These are phyloP conservation scores for Zele albiditarsus DNA, from an alignment of 2,888 invertebrate genomes.

Conservation along the genomic window DNA sequence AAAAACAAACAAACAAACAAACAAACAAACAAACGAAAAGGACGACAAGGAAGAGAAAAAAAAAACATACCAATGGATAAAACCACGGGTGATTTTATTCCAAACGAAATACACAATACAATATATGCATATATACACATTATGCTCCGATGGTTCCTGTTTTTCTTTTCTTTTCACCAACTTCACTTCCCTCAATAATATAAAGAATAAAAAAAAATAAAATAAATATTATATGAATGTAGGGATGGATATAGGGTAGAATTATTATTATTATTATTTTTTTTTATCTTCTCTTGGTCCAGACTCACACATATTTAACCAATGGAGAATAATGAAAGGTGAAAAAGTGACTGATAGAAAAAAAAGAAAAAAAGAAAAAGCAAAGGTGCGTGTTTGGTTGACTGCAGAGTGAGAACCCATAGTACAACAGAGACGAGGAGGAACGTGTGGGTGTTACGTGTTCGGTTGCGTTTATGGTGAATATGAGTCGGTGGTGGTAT, in stretches of 20 bases:
- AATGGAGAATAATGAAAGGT: conserved; percentile 11
- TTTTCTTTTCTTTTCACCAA: not conserved
- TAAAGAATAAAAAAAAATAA: too few relatives aligned
- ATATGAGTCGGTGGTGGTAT: conserved; percentile 15
- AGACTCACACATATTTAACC: conserved; percentile 6
- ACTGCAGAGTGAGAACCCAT: conserved; percentile 26
- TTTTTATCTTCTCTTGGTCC: too few relatives aligned
- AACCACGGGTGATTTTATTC: too few relatives aligned
- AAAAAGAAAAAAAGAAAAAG: conserved; percentile 8
- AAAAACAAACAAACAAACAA: not conserved
- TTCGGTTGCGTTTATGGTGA: conserved; percentile 34
- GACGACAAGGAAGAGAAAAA: not conserved
- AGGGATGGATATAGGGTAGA: not conserved
- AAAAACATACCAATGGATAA: too few relatives aligned
- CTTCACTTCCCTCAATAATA: not conserved
- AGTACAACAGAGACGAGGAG: conserved; percentile 31
- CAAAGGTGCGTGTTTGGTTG: conserved; percentile 21
- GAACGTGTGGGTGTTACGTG: conserved; percentile 43
- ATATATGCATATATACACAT: not conserved
- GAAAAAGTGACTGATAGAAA: conserved; percentile 12
- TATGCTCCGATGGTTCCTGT: not conserved
- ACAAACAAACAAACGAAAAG: not conserved
- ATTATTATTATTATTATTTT: not conserved
- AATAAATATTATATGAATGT: not conserved
- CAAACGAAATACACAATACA: not conserved